Percentiles rank a stretch among this genome's conserved stretches.
These are phyloP conservation scores for Ophion costatus DNA, from an alignment of 2,888 invertebrate genomes.

Conservation along the genomic window DNA sequence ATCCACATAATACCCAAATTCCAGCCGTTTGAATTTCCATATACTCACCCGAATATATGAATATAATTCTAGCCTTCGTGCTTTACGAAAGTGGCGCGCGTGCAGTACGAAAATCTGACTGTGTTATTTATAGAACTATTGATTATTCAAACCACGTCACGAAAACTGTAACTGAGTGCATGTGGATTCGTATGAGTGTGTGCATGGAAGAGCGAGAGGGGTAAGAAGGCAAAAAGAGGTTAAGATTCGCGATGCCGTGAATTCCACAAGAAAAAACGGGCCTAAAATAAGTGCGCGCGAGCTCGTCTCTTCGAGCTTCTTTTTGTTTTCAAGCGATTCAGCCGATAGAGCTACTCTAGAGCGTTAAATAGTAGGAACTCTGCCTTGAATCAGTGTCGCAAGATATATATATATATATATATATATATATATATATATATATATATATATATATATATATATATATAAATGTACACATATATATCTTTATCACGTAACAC, in stretches of 20 bases:
- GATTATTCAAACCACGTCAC: constrained; percentile 49
- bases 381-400: constrained; percentile 47
- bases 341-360: constrained; percentile 44
- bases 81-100: constrained; percentile 12
- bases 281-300: constrained; percentile 50
- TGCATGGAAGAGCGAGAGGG: constrained; percentile 1
- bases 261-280: constrained; percentile 41
- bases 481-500: constrained; percentile 38
- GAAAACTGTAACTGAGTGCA: constrained; percentile 18
- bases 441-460: constrained; percentile 7
- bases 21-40: too few species aligned
- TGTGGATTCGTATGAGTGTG: constrained; percentile 16
- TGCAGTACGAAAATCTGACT: background rate
- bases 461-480: background rate
- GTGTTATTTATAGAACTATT: constrained; percentile 57
- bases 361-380: constrained; percentile 39
- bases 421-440: constrained; percentile 5
- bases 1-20: too few species aligned
- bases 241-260: constrained; percentile 8
- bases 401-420: constrained; percentile 2
- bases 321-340: constrained; percentile 45
- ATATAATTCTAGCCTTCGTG: constrained; percentile 30
- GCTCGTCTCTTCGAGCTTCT: constrained; percentile 17
- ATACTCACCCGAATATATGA: background rate
- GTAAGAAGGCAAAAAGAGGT: background rate